Evolutionary conservation across 2,113 vertebrate genomes (phyloP), one percentile per base, ranked within the genome.

Genomic region (Beaufortia kweichowensis): DNA sequence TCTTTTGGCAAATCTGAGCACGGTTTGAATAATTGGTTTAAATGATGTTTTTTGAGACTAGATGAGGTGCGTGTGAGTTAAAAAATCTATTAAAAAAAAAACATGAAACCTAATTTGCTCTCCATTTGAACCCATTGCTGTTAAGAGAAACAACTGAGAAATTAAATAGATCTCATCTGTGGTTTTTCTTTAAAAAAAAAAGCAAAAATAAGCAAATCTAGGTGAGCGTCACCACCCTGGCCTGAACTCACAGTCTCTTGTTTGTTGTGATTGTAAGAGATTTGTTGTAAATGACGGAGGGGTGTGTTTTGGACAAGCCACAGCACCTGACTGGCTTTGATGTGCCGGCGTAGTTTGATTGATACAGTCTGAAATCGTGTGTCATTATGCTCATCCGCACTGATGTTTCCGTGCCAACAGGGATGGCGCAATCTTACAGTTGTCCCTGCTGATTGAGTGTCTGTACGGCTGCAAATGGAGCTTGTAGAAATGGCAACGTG

Each of bases 311-410:
- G 69, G 33, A 33, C 50, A 41, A 23, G 53, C 28, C 41, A 41
- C 67, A 56, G 57, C 76, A 77, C 62, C 74, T 79, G 55, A 67
- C 72, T 62, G 50, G 29, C 59, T 79, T 76, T 79, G 67, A 82
- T 62, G 67, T 73, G 57, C 50, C 69, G 39, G n/a, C 59, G 72
- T 66, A 60, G 59, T 64, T 81, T 81, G 76, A 84, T 72, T 73
- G 79, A 81, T 84, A 76, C 33, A 56, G 71, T 67, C 60, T 66
- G 70, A 83, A 81, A 83, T 79, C 69, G 78, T 76, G 60, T 77
- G 63, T 69, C 79, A 79, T 81, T 76, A 75, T 43, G 23, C 63
- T 75, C 71, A 68, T 65, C 55, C 39, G 28, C 79, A 59, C 35
- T 78, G 60, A 55, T 53, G 50, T 78, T 63, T 50, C 59, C 24